A percentile compares a stretch with the other conserved stretches of the same genome.
Evolutionary conservation across 1,140 invertebrate genomes (phyloP).

Genomic region (Temnothorax nylanderi): DNA sequence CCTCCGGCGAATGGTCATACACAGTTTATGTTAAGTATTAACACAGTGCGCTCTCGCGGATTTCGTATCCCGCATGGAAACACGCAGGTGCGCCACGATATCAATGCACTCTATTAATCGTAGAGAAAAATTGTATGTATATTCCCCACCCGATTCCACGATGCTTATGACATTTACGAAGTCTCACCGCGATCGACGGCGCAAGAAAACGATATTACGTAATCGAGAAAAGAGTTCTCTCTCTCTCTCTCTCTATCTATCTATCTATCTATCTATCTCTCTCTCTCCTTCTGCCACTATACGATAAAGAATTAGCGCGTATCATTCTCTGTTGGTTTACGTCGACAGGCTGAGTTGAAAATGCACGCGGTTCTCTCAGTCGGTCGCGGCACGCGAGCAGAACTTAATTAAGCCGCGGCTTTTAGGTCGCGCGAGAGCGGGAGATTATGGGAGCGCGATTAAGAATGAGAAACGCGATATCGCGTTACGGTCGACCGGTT

Average conservation of each 20-base stretch:
- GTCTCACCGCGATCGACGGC: constrained; percentile 21
- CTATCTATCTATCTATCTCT: neutral
- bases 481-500: constrained; percentile 60
- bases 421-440: constrained; percentile 54
- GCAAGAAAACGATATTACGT: constrained; percentile 30
- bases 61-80: constrained; percentile 18
- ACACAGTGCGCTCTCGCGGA: neutral
- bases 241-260: neutral
- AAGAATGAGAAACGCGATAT: constrained; percentile 60
- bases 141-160: constrained; percentile 31
- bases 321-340: constrained; percentile 53
- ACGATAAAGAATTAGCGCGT: constrained; percentile 51
- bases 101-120: constrained; percentile 36
- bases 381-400: constrained; percentile 51
- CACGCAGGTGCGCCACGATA: constrained; percentile 3
- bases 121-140: neutral
- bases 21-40: neutral
- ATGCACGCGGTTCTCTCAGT: constrained; percentile 43
- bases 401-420: constrained; percentile 61
- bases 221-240: constrained; percentile 35
- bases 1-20: neutral
- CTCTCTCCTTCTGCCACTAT: neutral
- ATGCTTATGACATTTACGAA: constrained; percentile 47
- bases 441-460: constrained; percentile 52
- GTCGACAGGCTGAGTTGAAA: constrained; percentile 43